phyloP scores from a whole-genome alignment of 2,888 invertebrate genomes.

The Muschampia plurimacula region DNA sequence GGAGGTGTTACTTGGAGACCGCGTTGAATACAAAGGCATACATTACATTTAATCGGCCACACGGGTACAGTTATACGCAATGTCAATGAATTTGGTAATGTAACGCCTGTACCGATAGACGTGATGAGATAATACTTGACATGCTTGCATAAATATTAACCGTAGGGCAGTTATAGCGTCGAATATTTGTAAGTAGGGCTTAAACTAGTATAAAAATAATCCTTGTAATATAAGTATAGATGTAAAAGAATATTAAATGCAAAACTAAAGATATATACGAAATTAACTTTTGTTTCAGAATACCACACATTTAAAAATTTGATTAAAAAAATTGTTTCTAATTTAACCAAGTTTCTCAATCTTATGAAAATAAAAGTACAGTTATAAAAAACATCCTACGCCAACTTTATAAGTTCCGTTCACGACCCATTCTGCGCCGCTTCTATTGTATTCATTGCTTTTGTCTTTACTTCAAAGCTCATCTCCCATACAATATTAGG shows the following conservation, averaged over 20 bases:
- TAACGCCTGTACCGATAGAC: constrained; percentile 43
- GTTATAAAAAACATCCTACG: constrained; percentile 18
- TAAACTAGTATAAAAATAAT: background rate
- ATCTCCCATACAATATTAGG: constrained; percentile 35
- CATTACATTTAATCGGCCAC: constrained; percentile 46
- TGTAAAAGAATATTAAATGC: background rate
- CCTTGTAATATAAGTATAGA: background rate
- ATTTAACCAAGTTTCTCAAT: background rate
- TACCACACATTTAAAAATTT: too few relatives aligned
- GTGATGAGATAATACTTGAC: constrained; percentile 40
- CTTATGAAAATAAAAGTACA: background rate
- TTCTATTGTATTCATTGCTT: constrained; percentile 35
- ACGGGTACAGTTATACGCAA: constrained; percentile 52
- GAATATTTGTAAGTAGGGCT: constrained; percentile 8
- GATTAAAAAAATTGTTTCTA: background rate
- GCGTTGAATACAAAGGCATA: constrained; percentile 50
- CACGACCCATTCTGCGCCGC: constrained; percentile 13
- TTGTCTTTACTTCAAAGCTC: constrained; percentile 31
- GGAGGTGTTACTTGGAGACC: constrained; percentile 38
- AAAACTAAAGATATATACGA: background rate
- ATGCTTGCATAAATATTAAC: constrained; percentile 28
- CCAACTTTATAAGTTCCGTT: constrained; percentile 13
- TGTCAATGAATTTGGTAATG: constrained; percentile 45
- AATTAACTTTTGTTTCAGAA: too few relatives aligned
- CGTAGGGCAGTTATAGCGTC: background rate